Percentiles rank a stretch among this genome's conserved stretches.
Conservation (phyloP, 2,113 vertebrate species). For the Leucopternis melanops region DNA sequence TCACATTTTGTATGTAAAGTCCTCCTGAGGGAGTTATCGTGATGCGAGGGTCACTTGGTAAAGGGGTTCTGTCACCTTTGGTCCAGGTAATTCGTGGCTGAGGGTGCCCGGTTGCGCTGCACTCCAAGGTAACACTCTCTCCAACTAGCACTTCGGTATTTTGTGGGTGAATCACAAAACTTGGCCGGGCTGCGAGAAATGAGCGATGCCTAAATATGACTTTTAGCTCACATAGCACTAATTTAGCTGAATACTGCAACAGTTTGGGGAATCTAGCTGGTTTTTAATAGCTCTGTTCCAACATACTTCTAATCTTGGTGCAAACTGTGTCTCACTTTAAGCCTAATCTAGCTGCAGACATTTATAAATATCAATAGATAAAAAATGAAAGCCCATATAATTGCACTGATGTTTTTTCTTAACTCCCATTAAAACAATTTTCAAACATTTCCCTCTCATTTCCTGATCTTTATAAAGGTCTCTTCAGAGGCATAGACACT, state of each 20-base stretch:
- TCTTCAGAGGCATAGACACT: neutral
- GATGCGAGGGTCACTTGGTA: slow-evolving; percentile 86
- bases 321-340: neutral
- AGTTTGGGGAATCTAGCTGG: neutral
- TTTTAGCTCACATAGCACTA: neutral
- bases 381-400: neutral
- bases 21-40: slow-evolving; percentile 90
- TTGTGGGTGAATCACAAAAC: slow-evolving; percentile 97
- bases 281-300: neutral
- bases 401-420: neutral
- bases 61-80: slow-evolving; percentile 81
- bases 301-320: neutral
- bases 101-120: slow-evolving; percentile 92
- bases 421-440: neutral
- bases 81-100: slow-evolving; percentile 90
- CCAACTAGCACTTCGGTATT: slow-evolving; percentile 96
- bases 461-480: neutral
- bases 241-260: neutral
- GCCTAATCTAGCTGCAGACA: neutral
- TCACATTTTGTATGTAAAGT: slow-evolving; percentile 90
- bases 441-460: neutral
- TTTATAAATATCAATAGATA: neutral
- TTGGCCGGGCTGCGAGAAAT: slow-evolving; percentile 81
- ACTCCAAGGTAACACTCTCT: slow-evolving; percentile 94
- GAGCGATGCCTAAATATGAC: neutral